These are phyloP conservation scores for Ailurus styani DNA, from an alignment of 2,113 vertebrate species.

Conservation along the genomic window DNA sequence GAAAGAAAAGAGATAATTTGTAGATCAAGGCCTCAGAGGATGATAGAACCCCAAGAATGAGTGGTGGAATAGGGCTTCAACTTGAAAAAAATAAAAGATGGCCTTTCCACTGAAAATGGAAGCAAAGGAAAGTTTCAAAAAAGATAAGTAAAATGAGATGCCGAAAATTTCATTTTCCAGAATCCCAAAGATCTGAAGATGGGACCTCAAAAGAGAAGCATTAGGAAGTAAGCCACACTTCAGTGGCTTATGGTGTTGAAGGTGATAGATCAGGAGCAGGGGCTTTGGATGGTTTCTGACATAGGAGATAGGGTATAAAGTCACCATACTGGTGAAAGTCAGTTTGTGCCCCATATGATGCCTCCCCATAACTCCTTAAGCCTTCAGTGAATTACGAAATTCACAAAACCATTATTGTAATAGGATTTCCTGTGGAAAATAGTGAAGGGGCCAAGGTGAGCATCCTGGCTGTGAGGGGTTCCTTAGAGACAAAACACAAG, in stretches of 20 bases:
- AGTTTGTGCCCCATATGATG: background rate
- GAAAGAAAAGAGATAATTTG: background rate
- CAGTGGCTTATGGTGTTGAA: background rate
- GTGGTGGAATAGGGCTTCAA: background rate
- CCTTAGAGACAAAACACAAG: background rate
- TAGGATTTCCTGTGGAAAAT: background rate
- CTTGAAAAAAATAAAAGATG: background rate
- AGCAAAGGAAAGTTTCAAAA: background rate
- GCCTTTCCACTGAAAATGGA: background rate
- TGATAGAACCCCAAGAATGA: background rate
- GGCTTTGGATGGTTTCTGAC: background rate
- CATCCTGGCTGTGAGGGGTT: background rate
- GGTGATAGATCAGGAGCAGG: background rate
- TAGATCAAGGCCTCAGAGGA: background rate
- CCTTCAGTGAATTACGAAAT: background rate
- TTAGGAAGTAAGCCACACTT: background rate
- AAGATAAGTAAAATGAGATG: background rate
- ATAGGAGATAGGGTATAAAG: background rate
- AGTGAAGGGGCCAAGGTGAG: background rate
- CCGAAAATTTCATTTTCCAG: background rate
- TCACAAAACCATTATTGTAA: background rate
- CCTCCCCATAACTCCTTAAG: background rate
- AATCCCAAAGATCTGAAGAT: background rate
- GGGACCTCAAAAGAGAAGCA: background rate
- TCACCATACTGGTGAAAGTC: background rate